These are phyloP conservation scores for Montipora efflorescens DNA, from an alignment of 64 coral and sea anemone genomes.

Conservation along the genomic window DNA sequence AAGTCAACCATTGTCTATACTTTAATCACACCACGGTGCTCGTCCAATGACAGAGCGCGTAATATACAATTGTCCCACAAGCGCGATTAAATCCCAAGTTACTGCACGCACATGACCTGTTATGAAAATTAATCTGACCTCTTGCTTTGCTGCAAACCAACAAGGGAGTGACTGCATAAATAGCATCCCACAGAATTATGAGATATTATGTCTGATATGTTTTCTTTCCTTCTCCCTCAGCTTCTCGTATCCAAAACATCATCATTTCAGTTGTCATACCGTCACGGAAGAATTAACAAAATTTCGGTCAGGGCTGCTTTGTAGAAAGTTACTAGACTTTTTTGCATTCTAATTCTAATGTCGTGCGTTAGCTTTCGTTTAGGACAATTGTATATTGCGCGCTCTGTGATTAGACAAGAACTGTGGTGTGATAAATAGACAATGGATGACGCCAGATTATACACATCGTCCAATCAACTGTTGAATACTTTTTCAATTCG, in stretches of 20 bases:
- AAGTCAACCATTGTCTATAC: background rate
- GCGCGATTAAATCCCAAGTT: background rate
- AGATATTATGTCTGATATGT: background rate
- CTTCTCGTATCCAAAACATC: background rate
- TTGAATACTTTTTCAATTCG: no score
- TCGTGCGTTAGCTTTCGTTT: background rate
- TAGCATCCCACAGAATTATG: background rate
- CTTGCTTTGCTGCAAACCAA: background rate
- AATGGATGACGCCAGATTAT: background rate
- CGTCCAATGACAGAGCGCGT: background rate
- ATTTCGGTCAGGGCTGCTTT: background rate
- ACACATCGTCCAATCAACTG: background rate
- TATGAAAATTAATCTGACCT: background rate
- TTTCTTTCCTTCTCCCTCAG: background rate
- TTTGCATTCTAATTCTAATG: background rate
- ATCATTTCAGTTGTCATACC: background rate
- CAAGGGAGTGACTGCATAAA: background rate
- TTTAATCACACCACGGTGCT: constrained; percentile 6
- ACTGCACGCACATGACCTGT: background rate
- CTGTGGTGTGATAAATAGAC: background rate
- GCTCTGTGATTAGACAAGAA: background rate
- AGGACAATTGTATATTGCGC: background rate
- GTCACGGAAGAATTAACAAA: background rate
- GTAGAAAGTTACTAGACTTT: background rate
- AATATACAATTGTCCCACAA: background rate